Evolutionary conservation across 2,888 invertebrate genomes (phyloP), one percentile per base, ranked within the genome.

Genomic region (Drosophila stalkeri): DNA sequence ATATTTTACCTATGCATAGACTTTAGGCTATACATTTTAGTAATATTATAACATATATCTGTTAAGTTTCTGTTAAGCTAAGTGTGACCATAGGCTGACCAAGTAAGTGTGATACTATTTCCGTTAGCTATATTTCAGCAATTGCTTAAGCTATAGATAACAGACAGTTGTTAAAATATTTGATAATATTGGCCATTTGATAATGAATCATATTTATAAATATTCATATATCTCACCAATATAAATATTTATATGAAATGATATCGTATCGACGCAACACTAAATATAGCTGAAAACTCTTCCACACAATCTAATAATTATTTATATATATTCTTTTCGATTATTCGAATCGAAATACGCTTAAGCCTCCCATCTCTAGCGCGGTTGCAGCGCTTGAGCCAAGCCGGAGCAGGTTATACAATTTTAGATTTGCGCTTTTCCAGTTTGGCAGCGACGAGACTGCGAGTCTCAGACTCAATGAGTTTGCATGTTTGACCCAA

Each of bases 401-500:
- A 31, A 55, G 67, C 51, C 54, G 57, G 66, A 86, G 86, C 86
- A 86, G 86, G 86, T 86, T 86, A 86, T 86, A 86, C 86, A 86
- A 90, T 86, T 86, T 86, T 80, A 86, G 86, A 83, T 90, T 71
- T 73, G 72, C 75, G 78, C 64, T 79, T 86, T 87, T 89, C 85
- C 90, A 87, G 86, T 86, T 86, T 77, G 77, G 66, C 81, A 74
- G 70, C 81, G 65, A 68, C 81, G 69, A 70, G 71, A 66, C 73
- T 54, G 44, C 60, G 62, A 68, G 71, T 57, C 75, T 66, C 56
- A 70, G 63, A 59, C 75, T 67, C 81, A 82, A 77, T 86, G 83
- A 84, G 82, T 85, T 84, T 81, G 89, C 90, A 90, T 84, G 82
- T 86, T 90, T 87, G 87, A 87, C 87, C 87, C 82, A 87, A 90